Conservation (phyloP, 1,140 invertebrate genomes). For the Drosophila nigrodunni region DNA sequence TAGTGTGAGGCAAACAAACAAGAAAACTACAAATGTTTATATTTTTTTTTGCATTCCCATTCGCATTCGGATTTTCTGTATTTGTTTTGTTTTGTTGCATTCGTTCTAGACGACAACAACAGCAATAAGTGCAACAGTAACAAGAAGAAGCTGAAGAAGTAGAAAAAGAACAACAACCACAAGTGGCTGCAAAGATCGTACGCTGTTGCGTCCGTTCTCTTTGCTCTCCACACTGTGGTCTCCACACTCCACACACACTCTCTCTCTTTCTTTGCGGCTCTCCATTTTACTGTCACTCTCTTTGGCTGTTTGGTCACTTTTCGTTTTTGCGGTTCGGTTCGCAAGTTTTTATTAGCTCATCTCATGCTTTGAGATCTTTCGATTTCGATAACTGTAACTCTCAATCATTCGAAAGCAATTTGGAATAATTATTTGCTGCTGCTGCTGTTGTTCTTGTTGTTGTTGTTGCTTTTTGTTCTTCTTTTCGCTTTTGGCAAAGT, state of each 20-base stretch:
- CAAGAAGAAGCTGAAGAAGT: conserved; percentile 7
- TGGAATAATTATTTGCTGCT: not conserved
- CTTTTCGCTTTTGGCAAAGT: conserved; percentile 9
- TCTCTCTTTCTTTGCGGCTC: conserved; percentile 5
- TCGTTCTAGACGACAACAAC: conserved; percentile 34
- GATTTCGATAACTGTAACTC: conserved; percentile 17
- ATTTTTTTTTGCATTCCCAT: conserved; percentile 15
- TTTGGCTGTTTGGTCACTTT: conserved; percentile 25
- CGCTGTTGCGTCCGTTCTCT: conserved; percentile 1
- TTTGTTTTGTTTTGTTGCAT: conserved; percentile 52
- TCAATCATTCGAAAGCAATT: conserved; percentile 12
- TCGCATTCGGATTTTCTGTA: conserved; percentile 13
- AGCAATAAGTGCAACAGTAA: conserved; percentile 24
- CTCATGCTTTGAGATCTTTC: conserved; percentile 1
- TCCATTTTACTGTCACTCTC: not conserved
- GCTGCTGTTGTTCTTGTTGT: no score
- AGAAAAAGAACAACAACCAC: not conserved
- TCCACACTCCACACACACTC: not conserved
- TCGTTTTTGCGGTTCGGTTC: conserved; percentile 14
- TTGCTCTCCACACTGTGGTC: not conserved
- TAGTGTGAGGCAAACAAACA: conserved; percentile 14
- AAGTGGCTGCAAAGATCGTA: conserved; percentile 25
- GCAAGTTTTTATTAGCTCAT: conserved; percentile 12
- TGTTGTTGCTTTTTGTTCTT: not conserved
- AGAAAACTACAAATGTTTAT: conserved; percentile 13